A percentile compares a stretch with the other conserved stretches of the same genome.
Evolutionary conservation across 2,113 vertebrate species (phyloP).

Genomic region (Dicerorhinus sumatrensis): DNA sequence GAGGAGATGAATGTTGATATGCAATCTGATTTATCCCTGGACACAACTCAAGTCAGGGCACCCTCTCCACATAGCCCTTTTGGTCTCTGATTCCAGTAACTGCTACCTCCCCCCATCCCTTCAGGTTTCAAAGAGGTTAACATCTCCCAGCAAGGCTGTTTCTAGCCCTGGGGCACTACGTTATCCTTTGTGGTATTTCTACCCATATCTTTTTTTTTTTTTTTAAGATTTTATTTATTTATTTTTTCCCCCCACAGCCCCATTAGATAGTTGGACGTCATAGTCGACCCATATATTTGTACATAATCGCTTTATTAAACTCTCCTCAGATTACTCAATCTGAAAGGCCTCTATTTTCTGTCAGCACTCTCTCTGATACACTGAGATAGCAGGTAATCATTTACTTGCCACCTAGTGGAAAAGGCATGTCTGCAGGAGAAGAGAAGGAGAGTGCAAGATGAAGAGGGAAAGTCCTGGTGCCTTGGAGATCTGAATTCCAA

Average conservation of each 20-base stretch:
- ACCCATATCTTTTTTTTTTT: background rate
- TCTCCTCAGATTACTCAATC: background rate
- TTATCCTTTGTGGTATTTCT: background rate
- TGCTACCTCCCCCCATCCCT: background rate
- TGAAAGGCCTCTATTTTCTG: slow-evolving; percentile 41
- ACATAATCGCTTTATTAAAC: background rate
- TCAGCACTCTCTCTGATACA: background rate
- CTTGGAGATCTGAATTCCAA: background rate
- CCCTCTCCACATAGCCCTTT: background rate
- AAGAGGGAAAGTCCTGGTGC: background rate
- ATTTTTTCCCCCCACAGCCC: no score
- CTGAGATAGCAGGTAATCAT: background rate
- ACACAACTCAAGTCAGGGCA: background rate
- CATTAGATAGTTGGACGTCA: no score
- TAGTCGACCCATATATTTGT: background rate
- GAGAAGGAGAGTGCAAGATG: background rate
- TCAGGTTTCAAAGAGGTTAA: background rate
- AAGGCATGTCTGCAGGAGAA: background rate
- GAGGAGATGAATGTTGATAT: background rate
- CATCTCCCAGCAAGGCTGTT: background rate
- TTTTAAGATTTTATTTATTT: no score
- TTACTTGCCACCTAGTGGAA: background rate
- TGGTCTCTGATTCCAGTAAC: background rate
- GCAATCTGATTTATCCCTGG: background rate
- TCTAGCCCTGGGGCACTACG: background rate